Evolutionary conservation across 2,888 invertebrate species (phyloP), one percentile per base, ranked within the genome.

Genomic region (Lamproptera curius): DNA sequence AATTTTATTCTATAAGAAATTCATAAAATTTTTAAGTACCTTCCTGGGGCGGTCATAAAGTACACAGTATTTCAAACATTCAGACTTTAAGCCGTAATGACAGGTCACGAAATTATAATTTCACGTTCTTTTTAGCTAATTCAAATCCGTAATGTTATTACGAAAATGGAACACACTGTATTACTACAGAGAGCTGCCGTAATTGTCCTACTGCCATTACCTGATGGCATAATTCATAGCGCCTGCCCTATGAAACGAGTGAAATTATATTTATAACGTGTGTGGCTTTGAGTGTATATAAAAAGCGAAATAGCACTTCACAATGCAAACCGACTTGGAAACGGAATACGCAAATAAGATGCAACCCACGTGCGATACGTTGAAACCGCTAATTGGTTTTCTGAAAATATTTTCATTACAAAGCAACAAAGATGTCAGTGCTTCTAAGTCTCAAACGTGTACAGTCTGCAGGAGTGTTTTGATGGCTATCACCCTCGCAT

Each of bases 331-430:
- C 5, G 37, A 42, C 41, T 28, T 34, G 20, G 41, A 11, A 46
- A 35, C 10, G 10, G 43, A 17, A 17, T 35, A 41, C 15, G 50
- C 44, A 39, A 40, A 40, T 20, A 41, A 47, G 45, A 42, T 58
- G 36, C 43, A 52, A 34, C 46, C 57, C 41, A 61, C 57, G 52
- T 42, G 58, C 55, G 58, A 55, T 10, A 62, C 69, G 16, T 58
- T 75, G 50, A 52, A 46, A 37, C 67, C 69, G 4, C 43, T 78
- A 31, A 56, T 61, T 46, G 63, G 59, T 50, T 46, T 76, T 15
- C 56, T 80, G 16, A 68, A 61, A 50, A 42, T 80, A 54, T 76
- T 80, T 55, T 62, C 67, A 41, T 46, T 81, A 42, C 65, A 68
- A 46, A 65, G 57, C 42, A 61, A 64, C 36, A 48, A 56, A 5